Percentiles rank a stretch among this genome's conserved stretches.
Conservation (phyloP, 2,113 vertebrate genomes). For the Cynocephalus volans region DNA sequence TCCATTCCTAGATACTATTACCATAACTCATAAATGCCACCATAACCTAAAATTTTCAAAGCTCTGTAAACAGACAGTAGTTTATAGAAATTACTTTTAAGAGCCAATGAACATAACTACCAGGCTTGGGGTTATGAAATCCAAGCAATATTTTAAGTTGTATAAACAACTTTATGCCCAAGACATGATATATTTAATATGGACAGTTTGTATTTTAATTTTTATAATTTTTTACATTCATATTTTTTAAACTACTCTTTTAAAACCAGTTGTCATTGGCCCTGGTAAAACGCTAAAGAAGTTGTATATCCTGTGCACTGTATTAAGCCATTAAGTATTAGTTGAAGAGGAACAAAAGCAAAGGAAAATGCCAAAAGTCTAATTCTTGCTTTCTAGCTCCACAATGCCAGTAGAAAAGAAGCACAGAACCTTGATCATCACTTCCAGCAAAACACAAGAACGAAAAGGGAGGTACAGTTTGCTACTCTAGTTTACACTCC, state of each 20-base stretch:
- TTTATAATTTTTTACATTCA: neutral
- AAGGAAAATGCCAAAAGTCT: neutral
- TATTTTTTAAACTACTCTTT: neutral
- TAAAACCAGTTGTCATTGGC: neutral
- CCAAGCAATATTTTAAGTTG: neutral
- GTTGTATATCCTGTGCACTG: neutral
- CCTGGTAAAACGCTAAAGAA: neutral
- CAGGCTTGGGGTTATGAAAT: neutral
- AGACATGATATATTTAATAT: neutral
- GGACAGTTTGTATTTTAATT: neutral
- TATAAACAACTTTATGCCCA: neutral
- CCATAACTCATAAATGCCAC: neutral
- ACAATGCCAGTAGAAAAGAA: neutral
- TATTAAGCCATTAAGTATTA: conserved; percentile 8
- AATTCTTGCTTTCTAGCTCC: neutral
- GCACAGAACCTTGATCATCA: neutral
- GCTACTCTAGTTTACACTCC: neutral
- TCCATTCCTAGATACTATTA: neutral
- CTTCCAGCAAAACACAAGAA: conserved; percentile 8
- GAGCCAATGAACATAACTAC: neutral
- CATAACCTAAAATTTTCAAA: conserved; percentile 54
- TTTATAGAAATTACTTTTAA: neutral
- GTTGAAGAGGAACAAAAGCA: neutral
- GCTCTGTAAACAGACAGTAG: neutral
- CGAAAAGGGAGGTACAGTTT: neutral